Percentiles rank a stretch among this genome's conserved stretches.
Conservation (phyloP, 2,888 invertebrate genomes). For the Opisthograptis luteolata region DNA sequence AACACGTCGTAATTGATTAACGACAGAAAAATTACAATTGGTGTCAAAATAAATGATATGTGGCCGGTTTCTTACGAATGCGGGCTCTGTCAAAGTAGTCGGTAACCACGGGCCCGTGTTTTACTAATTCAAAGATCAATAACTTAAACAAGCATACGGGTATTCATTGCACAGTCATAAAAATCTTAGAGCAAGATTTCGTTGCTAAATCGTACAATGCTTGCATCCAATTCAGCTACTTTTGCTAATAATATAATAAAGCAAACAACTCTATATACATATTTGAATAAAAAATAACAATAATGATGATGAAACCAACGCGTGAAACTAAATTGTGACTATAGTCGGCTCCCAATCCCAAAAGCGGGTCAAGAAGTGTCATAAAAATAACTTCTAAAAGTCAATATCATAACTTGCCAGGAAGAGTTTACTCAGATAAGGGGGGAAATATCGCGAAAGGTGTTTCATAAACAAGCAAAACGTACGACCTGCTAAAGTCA, state of each 20-base stretch:
- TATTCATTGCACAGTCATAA: conserved; percentile 45
- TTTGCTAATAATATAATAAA: too few relatives aligned
- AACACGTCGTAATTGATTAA: conserved; percentile 69
- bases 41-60: conserved; percentile 80
- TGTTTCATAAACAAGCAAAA: conserved; percentile 72
- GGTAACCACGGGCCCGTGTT: conserved; percentile 52
- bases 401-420: conserved; percentile 37
- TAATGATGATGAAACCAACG: conserved; percentile 1
- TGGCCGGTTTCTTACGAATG: conserved; percentile 69
- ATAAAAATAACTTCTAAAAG: conserved; percentile 23
- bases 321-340: neutral
- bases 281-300: too few relatives aligned
- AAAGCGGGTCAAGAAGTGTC: neutral
- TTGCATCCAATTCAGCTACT: too few relatives aligned
- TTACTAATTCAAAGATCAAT: conserved; percentile 69
- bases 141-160: conserved; percentile 64
- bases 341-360: neutral
- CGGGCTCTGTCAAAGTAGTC: conserved; percentile 63
- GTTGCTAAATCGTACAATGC: too few relatives aligned
- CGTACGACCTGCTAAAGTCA: conserved; percentile 69
- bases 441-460: conserved; percentile 60
- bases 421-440: conserved; percentile 41
- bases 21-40: conserved; percentile 65
- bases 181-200: neutral
- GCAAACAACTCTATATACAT: too few relatives aligned